Percentiles rank a stretch among this genome's conserved stretches.
Evolutionary conservation across 1,140 invertebrate genomes (phyloP).

Genomic region (Thaumetopoea pityocampa): DNA sequence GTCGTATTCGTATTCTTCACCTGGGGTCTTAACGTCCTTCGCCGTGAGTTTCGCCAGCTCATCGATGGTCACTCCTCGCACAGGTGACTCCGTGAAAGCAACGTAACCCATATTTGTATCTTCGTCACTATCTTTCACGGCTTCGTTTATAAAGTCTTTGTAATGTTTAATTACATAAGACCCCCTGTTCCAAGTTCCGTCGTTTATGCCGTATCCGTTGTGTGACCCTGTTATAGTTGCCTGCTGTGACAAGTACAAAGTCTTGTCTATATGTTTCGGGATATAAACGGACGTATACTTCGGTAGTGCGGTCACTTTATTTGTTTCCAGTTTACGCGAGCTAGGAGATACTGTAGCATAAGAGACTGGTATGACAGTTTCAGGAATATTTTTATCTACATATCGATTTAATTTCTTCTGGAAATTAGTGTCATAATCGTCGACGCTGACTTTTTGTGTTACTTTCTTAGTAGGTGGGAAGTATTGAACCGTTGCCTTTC

Average conservation of each 20-base stretch:
- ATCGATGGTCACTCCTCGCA: constrained; percentile 29
- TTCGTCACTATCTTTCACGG: constrained; percentile 38
- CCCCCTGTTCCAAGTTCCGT: constrained; percentile 36
- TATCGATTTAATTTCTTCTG: constrained; percentile 40
- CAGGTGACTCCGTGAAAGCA: constrained; percentile 30
- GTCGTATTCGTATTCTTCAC: constrained; percentile 51
- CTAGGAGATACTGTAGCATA: constrained; percentile 1
- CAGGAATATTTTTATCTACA: constrained; percentile 26
- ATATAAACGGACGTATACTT: not conserved
- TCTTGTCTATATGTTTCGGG: constrained; percentile 23
- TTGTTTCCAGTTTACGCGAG: not conserved
- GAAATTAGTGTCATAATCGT: constrained; percentile 36
- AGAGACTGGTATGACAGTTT: constrained; percentile 9
- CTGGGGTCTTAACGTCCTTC: constrained; percentile 15
- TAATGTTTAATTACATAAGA: constrained; percentile 53
- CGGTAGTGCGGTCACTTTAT: constrained; percentile 1
- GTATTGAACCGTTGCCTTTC: constrained; percentile 52
- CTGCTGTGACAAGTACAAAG: constrained; percentile 29
- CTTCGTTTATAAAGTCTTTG: constrained; percentile 46
- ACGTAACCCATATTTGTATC: constrained; percentile 35
- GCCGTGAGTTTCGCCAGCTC: constrained; percentile 17
- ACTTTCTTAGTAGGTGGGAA: constrained; percentile 44
- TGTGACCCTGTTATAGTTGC: constrained; percentile 20
- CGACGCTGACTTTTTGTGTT: constrained; percentile 32
- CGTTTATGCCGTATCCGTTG: constrained; percentile 20